phyloP scores from a whole-genome alignment of 2,888 invertebrate genomes.

The Tricholauxania praeusta region DNA sequence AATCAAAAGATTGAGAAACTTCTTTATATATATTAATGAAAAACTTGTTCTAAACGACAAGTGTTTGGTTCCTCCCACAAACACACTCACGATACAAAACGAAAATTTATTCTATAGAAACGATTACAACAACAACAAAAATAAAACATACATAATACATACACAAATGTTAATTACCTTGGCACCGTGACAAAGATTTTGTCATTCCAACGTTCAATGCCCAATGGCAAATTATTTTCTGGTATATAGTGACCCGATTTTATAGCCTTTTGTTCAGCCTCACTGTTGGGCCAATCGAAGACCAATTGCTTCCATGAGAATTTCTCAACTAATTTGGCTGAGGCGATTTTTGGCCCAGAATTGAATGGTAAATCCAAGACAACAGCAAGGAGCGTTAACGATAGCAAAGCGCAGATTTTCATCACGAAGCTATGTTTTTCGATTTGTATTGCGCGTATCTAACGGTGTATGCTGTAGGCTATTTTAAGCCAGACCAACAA shows the following conservation, averaged over 20 bases:
- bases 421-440: constrained; percentile 20
- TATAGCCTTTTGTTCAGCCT: constrained; percentile 73
- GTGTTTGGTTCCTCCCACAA: too few species aligned
- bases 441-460: neutral
- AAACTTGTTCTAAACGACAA: too few species aligned
- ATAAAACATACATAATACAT: constrained; percentile 2
- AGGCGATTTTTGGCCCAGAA: constrained; percentile 40
- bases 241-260: constrained; percentile 73
- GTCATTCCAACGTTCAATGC: constrained; percentile 78
- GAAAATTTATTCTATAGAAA: too few species aligned
- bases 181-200: constrained; percentile 79
- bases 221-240: constrained; percentile 78
- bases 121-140: neutral
- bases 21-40: too few species aligned
- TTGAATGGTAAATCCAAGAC: constrained; percentile 27
- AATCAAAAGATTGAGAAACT: too few species aligned
- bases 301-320: constrained; percentile 79
- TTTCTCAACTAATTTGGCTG: constrained; percentile 72
- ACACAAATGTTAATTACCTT: constrained; percentile 64
- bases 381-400: constrained; percentile 7
- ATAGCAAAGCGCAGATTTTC: constrained; percentile 13
- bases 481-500: too few species aligned
- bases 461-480: too few species aligned
- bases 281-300: constrained; percentile 76
- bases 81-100: too few species aligned